Conservation (phyloP, 2,888 invertebrate genomes). For the Aphodius sticticus region DNA sequence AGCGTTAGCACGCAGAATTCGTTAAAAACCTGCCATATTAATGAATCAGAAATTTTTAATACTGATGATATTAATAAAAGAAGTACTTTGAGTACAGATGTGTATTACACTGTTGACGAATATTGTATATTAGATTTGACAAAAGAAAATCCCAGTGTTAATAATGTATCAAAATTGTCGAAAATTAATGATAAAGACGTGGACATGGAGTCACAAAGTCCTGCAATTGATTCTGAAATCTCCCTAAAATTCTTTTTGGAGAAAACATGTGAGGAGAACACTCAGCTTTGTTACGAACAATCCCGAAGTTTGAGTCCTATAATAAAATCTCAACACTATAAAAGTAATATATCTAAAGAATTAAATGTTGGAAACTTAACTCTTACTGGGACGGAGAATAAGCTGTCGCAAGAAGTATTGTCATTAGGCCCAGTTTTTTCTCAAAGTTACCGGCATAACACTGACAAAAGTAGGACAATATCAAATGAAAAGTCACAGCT, state of each 20-base stretch:
- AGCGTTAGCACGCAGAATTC: neutral
- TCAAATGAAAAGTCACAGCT: too few relatives aligned
- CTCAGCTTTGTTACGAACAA: neutral
- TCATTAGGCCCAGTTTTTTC: too few relatives aligned
- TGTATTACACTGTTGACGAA: neutral
- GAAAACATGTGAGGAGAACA: neutral
- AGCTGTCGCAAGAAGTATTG: too few relatives aligned
- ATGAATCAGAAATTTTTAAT: neutral
- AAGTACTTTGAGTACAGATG: neutral
- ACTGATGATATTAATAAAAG: neutral
- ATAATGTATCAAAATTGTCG: neutral
- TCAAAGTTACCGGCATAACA: too few relatives aligned
- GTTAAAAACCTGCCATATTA: neutral
- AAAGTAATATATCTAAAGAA: too few relatives aligned
- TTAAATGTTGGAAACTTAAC: too few relatives aligned
- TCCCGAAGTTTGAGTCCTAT: neutral
- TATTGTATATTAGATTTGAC: neutral
- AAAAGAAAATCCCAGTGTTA: neutral
- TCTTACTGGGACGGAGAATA: too few relatives aligned
- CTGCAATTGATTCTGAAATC: neutral
- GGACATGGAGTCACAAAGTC: neutral
- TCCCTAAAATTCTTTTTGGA: neutral
- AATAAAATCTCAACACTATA: neutral
- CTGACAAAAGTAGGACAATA: too few relatives aligned
- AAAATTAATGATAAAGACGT: neutral